A percentile compares a stretch with the other conserved stretches of the same genome.
Conservation (phyloP, 1,140 invertebrate genomes). For the Philopotamus ludificatus region DNA sequence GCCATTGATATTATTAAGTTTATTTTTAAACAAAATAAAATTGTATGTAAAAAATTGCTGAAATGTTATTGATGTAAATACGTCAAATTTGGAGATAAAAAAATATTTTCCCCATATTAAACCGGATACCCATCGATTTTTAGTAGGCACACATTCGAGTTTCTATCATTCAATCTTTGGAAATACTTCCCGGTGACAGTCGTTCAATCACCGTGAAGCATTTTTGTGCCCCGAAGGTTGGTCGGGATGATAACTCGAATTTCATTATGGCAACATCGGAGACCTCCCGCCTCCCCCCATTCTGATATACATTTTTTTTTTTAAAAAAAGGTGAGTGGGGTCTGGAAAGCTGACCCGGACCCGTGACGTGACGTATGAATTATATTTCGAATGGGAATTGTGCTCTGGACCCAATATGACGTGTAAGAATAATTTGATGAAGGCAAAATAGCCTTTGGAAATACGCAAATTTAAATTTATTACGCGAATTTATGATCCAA, state of each 20-base stretch:
- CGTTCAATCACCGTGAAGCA: constrained; percentile 31
- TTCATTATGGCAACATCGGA: constrained; percentile 21
- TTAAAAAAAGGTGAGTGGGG: no score
- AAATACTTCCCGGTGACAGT: constrained; percentile 33
- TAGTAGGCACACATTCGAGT: constrained; percentile 1
- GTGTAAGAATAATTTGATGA: constrained; percentile 17
- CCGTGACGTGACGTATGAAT: constrained; percentile 18
- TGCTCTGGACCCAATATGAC: constrained; percentile 6
- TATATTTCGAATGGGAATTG: constrained; percentile 18
- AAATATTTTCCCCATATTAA: no score
- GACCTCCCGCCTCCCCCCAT: neutral
- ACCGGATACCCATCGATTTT: no score
- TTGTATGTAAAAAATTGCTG: no score
- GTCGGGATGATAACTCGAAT: constrained; percentile 29
- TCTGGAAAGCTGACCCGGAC: no score
- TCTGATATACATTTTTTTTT: no score
- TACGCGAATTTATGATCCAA: no score
- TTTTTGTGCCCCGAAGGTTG: constrained; percentile 8
- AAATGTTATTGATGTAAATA: no score
- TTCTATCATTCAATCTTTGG: constrained; percentile 32
- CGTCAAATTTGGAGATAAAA: neutral
- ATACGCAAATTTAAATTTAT: no score
- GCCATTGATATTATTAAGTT: no score
- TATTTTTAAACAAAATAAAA: no score
- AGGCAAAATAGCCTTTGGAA: neutral